Conservation (phyloP, 2,113 vertebrate genomes). For the Ceratotherium simum region DNA sequence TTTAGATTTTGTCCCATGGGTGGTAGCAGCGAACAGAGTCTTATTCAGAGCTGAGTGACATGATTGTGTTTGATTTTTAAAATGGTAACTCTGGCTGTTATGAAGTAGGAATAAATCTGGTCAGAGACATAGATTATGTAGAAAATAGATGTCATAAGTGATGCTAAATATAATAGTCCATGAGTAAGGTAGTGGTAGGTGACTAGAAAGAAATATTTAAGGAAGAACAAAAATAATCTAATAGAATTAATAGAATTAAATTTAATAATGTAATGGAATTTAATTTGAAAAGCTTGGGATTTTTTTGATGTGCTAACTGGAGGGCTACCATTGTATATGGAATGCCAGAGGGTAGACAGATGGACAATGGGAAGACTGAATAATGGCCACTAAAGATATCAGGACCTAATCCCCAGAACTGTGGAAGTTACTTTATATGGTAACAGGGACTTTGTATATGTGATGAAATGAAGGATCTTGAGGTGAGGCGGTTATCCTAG, state of each 20-base stretch:
- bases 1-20: not conserved
- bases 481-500: not conserved
- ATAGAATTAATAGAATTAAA: not conserved
- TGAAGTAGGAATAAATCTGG: not conserved
- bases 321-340: not conserved
- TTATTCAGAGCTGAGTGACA: not conserved
- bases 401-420: not conserved
- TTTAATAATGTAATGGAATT: not conserved
- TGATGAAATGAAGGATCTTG: not conserved
- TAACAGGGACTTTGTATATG: not conserved
- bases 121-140: not conserved
- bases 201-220: not conserved
- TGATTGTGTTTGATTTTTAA: not conserved
- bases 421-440: not conserved
- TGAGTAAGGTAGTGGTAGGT: not conserved
- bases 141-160: not conserved
- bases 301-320: not conserved
- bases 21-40: not conserved
- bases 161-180: not conserved
- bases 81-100: not conserved
- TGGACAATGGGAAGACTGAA: not conserved
- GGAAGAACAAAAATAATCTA: not conserved
- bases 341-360: not conserved
- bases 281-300: not conserved
- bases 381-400: not conserved